Evolutionary conservation across 2,888 invertebrate species (phyloP), one percentile per base, ranked within the genome.

Genomic region (Drosophila borealis): DNA sequence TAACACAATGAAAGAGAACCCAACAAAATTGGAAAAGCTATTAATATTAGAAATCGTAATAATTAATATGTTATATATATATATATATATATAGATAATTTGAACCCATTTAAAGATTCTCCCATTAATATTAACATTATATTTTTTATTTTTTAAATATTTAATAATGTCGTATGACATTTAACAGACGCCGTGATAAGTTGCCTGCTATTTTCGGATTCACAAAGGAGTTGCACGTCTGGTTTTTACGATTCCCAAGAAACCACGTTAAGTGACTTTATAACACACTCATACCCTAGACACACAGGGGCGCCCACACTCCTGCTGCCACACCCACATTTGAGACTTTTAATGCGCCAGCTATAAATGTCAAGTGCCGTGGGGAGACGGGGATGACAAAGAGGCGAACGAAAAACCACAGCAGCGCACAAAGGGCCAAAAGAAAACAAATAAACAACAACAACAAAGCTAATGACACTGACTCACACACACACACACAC

Each of bases 341-440:
- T 63, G 70, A 81, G 75, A 75, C 73, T 77, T 70, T 86, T 86
- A 84, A 84, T 86, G 83, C 69, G 60, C 46, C 61, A 72, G 83
- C 86, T 74, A 83, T 81, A 84, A 84, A 84, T 84, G 83, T 83
- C 83, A 86, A 86, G 81, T 82, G 80, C 68, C 78, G 48, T 51
- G 73, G 66, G 71, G 44, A 41, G 59, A 49, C 46, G 62, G 56
- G 62, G 49, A 74, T 74, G 78, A 71, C 65, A 81, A 83, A 78
- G 72, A 54, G 62, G 66, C 68, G 21, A 54, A 46, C 41, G 54
- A 69, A 75, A 69, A 84, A 79, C 85, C 81, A 81, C 85, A 84
- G 74, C 81, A 77, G 63, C 62, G 65, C 65, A 79, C 70, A 81
- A 72, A 70, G 69, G 60, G 67, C 64, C 66, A 72, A 79, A 75